phyloP scores from a whole-genome alignment of 2,113 vertebrate genomes.

The Polyodon spathula region DNA sequence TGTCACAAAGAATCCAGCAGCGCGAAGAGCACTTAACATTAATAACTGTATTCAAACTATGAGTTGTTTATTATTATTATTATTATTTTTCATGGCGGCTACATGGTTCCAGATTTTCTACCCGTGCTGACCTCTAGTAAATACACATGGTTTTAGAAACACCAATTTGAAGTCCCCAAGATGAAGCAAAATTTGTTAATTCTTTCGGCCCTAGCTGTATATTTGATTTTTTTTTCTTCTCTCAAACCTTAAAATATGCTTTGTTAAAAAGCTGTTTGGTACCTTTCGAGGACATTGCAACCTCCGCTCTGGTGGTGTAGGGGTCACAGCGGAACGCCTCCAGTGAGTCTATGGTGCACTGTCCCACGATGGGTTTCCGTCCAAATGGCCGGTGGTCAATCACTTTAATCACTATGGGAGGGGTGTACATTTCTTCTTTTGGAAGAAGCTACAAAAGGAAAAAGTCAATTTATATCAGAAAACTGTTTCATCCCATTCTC shows the following conservation, averaged over 20 bases:
- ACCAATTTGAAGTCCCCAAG: not conserved
- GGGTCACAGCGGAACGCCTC: conserved; percentile 86
- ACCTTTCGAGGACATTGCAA: conserved; percentile 83
- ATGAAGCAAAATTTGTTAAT: not conserved
- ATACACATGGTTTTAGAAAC: too few species aligned
- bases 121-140: too few species aligned
- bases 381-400: conserved; percentile 92
- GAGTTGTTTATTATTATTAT: too few species aligned
- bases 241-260: not conserved
- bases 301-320: conserved; percentile 61
- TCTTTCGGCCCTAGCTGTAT: not conserved
- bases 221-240: not conserved
- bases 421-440: conserved; percentile 88
- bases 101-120: too few species aligned
- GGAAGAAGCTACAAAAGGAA: conserved; percentile 67
- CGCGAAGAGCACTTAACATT: too few species aligned
- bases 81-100: too few species aligned
- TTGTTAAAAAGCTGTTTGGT: conserved; percentile 2
- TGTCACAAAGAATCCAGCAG: too few species aligned
- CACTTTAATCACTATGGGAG: conserved; percentile 89
- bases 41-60: too few species aligned
- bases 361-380: conserved; percentile 86
- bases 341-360: conserved; percentile 79
- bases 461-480: not conserved
- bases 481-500: too few species aligned